Evolutionary conservation across 2,797 vertebrate genomes (phyloP).

Genomic region (Anomalospiza imberbis): DNA sequence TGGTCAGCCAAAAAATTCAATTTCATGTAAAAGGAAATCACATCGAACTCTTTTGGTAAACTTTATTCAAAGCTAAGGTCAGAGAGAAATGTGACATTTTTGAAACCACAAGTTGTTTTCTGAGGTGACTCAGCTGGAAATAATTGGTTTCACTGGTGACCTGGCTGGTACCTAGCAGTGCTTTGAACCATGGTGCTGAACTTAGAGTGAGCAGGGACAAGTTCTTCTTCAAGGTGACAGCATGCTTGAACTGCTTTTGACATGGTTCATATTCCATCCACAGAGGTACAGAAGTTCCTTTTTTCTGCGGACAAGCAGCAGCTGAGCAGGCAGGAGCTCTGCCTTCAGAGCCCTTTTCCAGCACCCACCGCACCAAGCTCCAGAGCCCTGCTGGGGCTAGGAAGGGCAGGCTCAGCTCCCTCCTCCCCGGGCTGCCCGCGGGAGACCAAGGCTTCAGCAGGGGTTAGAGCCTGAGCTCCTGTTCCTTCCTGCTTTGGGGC

Average conservation of each 20-base stretch:
- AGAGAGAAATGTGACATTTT: not conserved
- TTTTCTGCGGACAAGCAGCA: not conserved
- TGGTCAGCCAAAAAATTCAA: not conserved
- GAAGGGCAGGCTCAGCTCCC: not conserved
- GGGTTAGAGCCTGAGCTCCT: not conserved
- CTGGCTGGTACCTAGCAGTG: not conserved
- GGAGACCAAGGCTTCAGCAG: fast-evolving
- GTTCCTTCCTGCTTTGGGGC: not conserved
- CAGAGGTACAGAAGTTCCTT: not conserved
- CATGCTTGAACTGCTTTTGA: not conserved
- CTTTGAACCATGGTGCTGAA: not conserved
- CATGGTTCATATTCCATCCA: not conserved
- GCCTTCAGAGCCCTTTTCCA: not conserved
- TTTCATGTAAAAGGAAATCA: not conserved
- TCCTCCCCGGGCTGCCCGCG: not conserved
- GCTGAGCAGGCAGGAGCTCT: not conserved
- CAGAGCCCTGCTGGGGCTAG: not conserved
- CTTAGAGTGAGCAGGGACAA: not conserved
- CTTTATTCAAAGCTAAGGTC: not conserved
- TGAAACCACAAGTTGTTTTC: not conserved
- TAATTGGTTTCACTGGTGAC: not conserved
- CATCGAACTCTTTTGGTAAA: not conserved
- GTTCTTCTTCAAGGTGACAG: not conserved
- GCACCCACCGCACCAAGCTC: not conserved
- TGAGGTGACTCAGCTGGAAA: not conserved